Percentiles rank a stretch among this genome's conserved stretches.
phyloP scores from a whole-genome alignment of 2,797 vertebrate genomes.

The Pangasius krempfi region DNA sequence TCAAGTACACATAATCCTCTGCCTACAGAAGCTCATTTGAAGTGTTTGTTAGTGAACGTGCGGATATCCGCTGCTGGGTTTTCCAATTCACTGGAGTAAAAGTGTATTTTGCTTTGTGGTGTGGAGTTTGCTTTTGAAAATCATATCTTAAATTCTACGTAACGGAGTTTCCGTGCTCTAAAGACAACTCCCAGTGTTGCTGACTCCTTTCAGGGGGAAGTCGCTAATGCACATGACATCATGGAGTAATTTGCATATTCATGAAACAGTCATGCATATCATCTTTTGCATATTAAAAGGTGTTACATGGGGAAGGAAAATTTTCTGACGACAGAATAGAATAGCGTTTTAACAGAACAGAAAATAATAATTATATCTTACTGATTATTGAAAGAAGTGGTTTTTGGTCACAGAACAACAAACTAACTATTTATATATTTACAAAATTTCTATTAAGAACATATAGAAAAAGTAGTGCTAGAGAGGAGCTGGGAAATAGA shows the following conservation, averaged over 20 bases:
- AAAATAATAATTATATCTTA: neutral
- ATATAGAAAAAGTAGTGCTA: neutral
- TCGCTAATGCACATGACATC: neutral
- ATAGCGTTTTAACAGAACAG: neutral
- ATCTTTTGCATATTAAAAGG: neutral
- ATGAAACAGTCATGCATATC: neutral
- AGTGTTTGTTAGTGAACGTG: conserved; percentile 18
- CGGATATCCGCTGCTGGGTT: conserved; percentile 1
- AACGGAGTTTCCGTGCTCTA: neutral
- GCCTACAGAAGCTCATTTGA: conserved; percentile 14
- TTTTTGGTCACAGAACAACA: neutral
- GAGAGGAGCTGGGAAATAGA: neutral
- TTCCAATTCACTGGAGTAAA: neutral
- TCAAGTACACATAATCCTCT: conserved; percentile 17
- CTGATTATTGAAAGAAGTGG: neutral
- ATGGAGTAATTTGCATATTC: neutral
- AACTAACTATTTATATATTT: neutral
- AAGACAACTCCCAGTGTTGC: neutral
- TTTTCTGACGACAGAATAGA: neutral
- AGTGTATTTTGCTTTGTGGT: neutral
- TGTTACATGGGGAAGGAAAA: neutral
- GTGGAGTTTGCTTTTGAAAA: conserved; percentile 8
- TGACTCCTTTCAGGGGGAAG: neutral
- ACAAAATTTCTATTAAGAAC: neutral
- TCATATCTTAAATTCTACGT: neutral